phyloP scores from a whole-genome alignment of 2,888 invertebrate genomes.

The Drosophila rellima region DNA sequence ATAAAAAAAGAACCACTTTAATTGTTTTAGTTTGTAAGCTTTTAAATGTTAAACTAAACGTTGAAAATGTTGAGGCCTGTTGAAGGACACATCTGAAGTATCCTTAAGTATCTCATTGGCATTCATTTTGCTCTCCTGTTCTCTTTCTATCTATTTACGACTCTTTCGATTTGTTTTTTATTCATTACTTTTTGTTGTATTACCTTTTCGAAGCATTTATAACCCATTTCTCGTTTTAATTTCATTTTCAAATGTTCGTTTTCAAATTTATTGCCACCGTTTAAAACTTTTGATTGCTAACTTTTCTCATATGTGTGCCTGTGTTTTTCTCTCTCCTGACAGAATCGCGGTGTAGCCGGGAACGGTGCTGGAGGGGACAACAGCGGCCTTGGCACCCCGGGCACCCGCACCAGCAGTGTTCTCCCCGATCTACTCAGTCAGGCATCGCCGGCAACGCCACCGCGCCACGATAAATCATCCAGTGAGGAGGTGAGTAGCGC shows the following conservation, averaged over 20 bases:
- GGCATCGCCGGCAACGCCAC: constrained; percentile 93
- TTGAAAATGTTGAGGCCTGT: constrained; percentile 22
- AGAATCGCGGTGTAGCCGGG: constrained; percentile 61
- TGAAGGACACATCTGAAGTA: constrained; percentile 38
- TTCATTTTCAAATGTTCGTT: constrained; percentile 50
- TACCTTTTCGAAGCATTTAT: constrained; percentile 56
- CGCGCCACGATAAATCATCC: constrained; percentile 95
- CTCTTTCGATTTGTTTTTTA: constrained; percentile 53
- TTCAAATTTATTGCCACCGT: constrained; percentile 45
- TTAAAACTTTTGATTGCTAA: constrained; percentile 42
- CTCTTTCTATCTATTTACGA: constrained; percentile 13
- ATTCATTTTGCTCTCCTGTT: constrained; percentile 60
- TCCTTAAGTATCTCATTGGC: constrained; percentile 78
- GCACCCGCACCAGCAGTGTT: constrained; percentile 95
- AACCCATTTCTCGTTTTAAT: constrained; percentile 60
- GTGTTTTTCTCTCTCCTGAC: constrained; percentile 21
- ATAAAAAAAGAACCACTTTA: constrained; percentile 4
- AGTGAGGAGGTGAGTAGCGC: constrained; percentile 95
- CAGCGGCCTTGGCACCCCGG: constrained; percentile 87
- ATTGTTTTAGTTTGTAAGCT: constrained; percentile 60
- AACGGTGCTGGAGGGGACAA: constrained; percentile 70
- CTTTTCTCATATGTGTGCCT: constrained; percentile 21
- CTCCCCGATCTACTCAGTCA: constrained; percentile 98
- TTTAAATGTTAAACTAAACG: constrained; percentile 31
- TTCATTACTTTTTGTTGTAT: constrained; percentile 58